Evolutionary conservation across 2,888 invertebrate species (phyloP).

Genomic region (Pseudanteris insignis): DNA sequence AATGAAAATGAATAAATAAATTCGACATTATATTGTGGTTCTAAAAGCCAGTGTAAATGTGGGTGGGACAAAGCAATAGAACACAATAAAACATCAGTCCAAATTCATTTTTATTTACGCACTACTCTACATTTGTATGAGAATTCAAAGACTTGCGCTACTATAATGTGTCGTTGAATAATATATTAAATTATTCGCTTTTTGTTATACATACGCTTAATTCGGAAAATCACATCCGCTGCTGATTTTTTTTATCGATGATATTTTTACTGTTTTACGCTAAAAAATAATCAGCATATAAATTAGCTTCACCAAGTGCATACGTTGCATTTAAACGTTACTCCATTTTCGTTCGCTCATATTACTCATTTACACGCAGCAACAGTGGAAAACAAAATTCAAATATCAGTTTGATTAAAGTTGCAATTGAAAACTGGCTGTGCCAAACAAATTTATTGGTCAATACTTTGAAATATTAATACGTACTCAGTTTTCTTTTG

Average conservation of each 20-base stretch:
- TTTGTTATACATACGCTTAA: constrained; percentile 42
- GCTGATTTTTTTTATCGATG: constrained; percentile 10
- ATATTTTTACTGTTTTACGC: constrained; percentile 17
- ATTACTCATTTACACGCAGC: constrained; percentile 11
- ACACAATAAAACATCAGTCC: too few species aligned
- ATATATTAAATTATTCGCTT: constrained; percentile 57
- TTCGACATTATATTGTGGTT: too few species aligned
- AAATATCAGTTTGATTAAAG: too few species aligned
- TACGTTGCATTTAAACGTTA: constrained; percentile 7
- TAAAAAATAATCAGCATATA: constrained; percentile 24
- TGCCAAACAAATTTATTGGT: too few species aligned
- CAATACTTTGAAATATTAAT: too few species aligned
- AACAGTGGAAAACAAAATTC: constrained; percentile 11
- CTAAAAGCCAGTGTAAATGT: too few species aligned
- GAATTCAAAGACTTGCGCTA: constrained; percentile 61
- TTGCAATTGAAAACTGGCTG: too few species aligned
- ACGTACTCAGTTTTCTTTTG: too few species aligned
- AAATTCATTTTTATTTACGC: constrained; percentile 55
- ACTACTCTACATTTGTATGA: constrained; percentile 61
- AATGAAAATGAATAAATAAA: too few species aligned
- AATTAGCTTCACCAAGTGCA: constrained; percentile 17
- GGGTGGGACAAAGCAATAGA: too few species aligned
- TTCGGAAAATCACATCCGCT: constrained; percentile 16
- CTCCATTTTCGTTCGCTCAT: constrained; percentile 3
- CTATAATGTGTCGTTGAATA: constrained; percentile 60